phyloP scores from a whole-genome alignment of 2,888 invertebrate genomes.

The Dolichomitus sp. region DNA sequence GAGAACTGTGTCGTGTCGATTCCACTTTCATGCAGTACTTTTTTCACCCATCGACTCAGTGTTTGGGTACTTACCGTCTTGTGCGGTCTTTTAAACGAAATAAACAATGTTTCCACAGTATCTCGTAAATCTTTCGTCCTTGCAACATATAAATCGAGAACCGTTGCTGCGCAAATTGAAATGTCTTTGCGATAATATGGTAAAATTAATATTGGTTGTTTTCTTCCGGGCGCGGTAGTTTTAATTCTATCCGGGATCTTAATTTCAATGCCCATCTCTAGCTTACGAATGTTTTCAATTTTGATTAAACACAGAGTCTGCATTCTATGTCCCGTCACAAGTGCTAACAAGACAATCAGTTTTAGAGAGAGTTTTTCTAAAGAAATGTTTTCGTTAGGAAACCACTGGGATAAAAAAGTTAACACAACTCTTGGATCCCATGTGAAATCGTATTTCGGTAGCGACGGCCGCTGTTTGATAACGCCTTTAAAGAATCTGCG shows the following conservation, averaged over 20 bases:
- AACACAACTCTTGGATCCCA: conserved; percentile 60
- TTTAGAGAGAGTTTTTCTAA: conserved; percentile 52
- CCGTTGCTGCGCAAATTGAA: conserved; percentile 50
- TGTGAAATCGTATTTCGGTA: conserved; percentile 56
- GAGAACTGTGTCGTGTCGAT: conserved; percentile 37
- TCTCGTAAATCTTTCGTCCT: conserved; percentile 48
- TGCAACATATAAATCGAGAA: conserved; percentile 45
- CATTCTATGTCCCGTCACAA: conserved; percentile 62
- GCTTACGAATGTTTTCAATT: conserved; percentile 48
- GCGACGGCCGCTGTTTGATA: conserved; percentile 65
- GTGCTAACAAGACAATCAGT: conserved; percentile 50
- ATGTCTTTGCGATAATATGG: conserved; percentile 49
- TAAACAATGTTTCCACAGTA: conserved; percentile 35
- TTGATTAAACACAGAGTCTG: conserved; percentile 59
- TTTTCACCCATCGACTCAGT: conserved; percentile 63
- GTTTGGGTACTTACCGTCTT: conserved; percentile 52
- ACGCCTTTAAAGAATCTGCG: conserved; percentile 73
- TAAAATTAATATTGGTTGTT: conserved; percentile 52
- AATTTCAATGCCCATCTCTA: conserved; percentile 62
- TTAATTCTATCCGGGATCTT: conserved; percentile 64
- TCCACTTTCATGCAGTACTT: conserved; percentile 27
- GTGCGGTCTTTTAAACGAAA: conserved; percentile 55
- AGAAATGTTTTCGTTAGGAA: conserved; percentile 42
- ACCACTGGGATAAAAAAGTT: conserved; percentile 27
- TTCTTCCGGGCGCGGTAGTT: conserved; percentile 43